Evolutionary conservation across 2,797 vertebrate genomes (phyloP), one percentile per base, ranked within the genome.

Genomic region (Masticophis lateralis): DNA sequence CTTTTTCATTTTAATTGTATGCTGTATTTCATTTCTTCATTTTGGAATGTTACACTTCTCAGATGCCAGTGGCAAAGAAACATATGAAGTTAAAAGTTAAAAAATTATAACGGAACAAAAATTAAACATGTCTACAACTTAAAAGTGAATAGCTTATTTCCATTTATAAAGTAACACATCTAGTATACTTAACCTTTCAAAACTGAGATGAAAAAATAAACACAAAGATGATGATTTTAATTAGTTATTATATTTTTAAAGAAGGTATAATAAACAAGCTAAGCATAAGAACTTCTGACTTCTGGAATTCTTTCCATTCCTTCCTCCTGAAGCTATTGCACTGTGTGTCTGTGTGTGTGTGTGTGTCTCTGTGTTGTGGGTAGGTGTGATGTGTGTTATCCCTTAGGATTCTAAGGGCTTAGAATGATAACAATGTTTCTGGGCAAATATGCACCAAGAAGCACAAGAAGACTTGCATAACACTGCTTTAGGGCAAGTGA

Each of bases 1-100:
- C 63, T 69, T 20, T 13, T 95, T 94, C 28, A 92, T 94, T 92
- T 96, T 96, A 95, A 89, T 92, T 96, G 90, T 74, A n/a, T 86
- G 87, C 95, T 95, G 83, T 51, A 27, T 32, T 94, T 95, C 90
- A 93, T 93, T 93, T 8, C n/a, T 74, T 59, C 43, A 66, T 92
- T 16, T 7, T 92, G 92, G 94, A 96, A 92, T n/a, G 92, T 9
- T 6, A 87, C 0, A 0, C 91, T 93, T 86, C 20, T 47, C 63
- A 90, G 91, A 56, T 47, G 43, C 74, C 92, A 13, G 94, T 69
- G 22, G 91, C 93, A 94, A 96, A 27, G 43, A 1, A 66, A 87
- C 66, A 32, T 94, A 96, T 83, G 27, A 88, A 92, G 51, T 3
- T 55, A 0, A 91, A 88, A 37, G 55, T 86, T 93, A 69, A 90